phyloP scores from a whole-genome alignment of 2,888 invertebrate genomes.

The Drosophila aldrichi region DNA sequence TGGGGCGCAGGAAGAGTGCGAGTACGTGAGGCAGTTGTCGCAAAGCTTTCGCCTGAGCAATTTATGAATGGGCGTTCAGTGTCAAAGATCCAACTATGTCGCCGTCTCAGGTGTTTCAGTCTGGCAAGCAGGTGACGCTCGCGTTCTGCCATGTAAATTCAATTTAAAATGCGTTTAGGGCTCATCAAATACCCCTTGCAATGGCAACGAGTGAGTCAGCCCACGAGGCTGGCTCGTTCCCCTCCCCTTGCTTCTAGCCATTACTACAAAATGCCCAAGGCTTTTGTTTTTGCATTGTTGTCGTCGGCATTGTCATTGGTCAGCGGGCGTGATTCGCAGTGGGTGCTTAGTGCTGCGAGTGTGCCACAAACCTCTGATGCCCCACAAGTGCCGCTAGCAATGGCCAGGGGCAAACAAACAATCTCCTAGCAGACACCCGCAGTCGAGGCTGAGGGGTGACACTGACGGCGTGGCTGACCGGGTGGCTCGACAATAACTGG shows the following conservation, averaged over 20 bases:
- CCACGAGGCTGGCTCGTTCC: conserved; percentile 8
- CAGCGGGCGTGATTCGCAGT: conserved; percentile 30
- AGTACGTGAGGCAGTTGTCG: conserved; percentile 10
- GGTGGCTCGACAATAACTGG: not conserved
- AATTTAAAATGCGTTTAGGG: conserved; percentile 72
- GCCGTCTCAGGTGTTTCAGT: not conserved
- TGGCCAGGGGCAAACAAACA: conserved; percentile 41
- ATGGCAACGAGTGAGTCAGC: conserved; percentile 29
- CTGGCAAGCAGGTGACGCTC: not conserved
- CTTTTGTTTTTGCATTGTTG: conserved; percentile 21
- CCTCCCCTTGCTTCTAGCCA: not conserved
- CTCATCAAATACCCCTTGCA: conserved; percentile 52
- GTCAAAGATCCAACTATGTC: conserved; percentile 13
- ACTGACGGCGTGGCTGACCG: not conserved
- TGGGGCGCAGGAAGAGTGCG: conserved; percentile 15
- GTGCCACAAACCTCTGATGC: conserved; percentile 56
- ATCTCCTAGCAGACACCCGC: conserved; percentile 6
- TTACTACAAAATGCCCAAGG: conserved; percentile 21
- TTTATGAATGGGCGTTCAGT: conserved; percentile 66
- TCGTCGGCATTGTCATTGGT: conserved; percentile 30
- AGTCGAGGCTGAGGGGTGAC: not conserved
- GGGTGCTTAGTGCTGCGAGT: conserved; percentile 18
- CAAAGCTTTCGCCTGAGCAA: conserved; percentile 35
- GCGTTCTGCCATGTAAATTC: conserved; percentile 62
- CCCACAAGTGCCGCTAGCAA: conserved; percentile 68